phyloP scores from a whole-genome alignment of 2,797 vertebrate genomes.

The Xenops minutus region DNA sequence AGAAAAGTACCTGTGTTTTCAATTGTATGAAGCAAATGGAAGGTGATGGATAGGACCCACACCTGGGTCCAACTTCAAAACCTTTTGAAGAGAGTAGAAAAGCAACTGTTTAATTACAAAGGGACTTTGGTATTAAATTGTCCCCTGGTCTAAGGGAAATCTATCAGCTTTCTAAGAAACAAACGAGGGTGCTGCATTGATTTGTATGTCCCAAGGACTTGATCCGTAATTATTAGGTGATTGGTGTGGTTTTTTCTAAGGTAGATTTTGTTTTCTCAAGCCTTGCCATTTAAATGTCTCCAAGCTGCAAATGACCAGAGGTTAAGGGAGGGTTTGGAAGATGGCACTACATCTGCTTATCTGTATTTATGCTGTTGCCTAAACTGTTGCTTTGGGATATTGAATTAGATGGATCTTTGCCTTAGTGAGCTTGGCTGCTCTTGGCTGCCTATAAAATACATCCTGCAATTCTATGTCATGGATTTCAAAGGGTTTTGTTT shows the following conservation, averaged over 20 bases:
- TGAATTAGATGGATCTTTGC: not conserved
- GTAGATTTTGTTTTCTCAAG: not conserved
- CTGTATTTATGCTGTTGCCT: not conserved
- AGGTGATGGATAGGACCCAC: not conserved
- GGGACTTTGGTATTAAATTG: not conserved
- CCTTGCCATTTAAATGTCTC: not conserved
- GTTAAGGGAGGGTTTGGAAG: not conserved
- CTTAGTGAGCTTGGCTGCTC: not conserved
- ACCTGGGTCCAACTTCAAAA: not conserved
- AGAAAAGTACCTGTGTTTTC: not conserved
- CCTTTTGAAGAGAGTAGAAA: not conserved
- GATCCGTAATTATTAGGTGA: not conserved
- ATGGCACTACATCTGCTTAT: not conserved
- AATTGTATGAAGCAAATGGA: not conserved
- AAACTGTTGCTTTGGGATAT: not conserved
- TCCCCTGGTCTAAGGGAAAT: not conserved
- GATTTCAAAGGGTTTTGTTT: not conserved
- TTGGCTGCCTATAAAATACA: not conserved
- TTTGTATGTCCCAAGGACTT: not conserved
- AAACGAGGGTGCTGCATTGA: not conserved
- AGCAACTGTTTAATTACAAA: not conserved
- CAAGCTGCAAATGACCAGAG: not conserved
- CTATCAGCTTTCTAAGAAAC: not conserved
- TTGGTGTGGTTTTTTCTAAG: accelerated
- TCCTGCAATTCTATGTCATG: not conserved